Evolutionary conservation across 2,797 vertebrate genomes (phyloP).

Genomic region (Takifugu ocellatus): DNA sequence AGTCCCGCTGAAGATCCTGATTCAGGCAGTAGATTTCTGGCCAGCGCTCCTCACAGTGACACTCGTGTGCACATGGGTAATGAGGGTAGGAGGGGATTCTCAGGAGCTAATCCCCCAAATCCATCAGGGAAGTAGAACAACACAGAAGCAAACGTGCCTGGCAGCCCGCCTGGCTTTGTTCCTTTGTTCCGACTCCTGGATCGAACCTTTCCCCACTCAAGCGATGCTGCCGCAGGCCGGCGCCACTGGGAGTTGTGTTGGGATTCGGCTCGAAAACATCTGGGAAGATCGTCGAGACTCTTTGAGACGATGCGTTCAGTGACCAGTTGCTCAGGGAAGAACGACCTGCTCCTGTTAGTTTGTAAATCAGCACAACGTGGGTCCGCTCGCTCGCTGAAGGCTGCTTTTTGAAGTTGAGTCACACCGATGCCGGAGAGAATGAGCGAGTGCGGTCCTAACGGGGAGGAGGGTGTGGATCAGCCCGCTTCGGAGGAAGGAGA

Average conservation of each 20-base stretch:
- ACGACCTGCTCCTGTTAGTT: no score
- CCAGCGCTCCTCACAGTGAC: slow-evolving; percentile 18
- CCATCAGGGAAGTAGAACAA: slow-evolving; percentile 67
- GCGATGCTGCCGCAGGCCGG: slow-evolving; percentile 6
- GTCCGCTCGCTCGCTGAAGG: neutral
- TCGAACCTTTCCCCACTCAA: slow-evolving; percentile 11
- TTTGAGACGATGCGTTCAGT: neutral
- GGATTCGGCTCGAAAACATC: slow-evolving; percentile 6
- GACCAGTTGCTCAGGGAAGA: neutral
- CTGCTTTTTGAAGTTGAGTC: neutral
- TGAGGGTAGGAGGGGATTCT: slow-evolving; percentile 72
- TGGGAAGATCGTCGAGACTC: slow-evolving; percentile 7
- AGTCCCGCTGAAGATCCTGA: slow-evolving; percentile 12
- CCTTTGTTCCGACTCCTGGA: slow-evolving; percentile 17
- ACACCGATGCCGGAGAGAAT: slow-evolving; percentile 39
- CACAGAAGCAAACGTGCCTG: slow-evolving; percentile 39
- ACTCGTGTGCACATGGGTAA: slow-evolving; percentile 47
- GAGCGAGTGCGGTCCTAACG: slow-evolving; percentile 41
- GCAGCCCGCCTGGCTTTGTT: slow-evolving; percentile 49
- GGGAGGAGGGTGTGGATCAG: slow-evolving; percentile 36
- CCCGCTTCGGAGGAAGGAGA: slow-evolving; percentile 39
- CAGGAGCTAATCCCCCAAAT: slow-evolving; percentile 69
- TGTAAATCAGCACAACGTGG: no score
- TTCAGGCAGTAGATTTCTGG: slow-evolving; percentile 7
- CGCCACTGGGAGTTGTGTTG: slow-evolving; percentile 1